phyloP scores from a whole-genome alignment of 2,888 invertebrate genomes.

The Drosophila falleni region DNA sequence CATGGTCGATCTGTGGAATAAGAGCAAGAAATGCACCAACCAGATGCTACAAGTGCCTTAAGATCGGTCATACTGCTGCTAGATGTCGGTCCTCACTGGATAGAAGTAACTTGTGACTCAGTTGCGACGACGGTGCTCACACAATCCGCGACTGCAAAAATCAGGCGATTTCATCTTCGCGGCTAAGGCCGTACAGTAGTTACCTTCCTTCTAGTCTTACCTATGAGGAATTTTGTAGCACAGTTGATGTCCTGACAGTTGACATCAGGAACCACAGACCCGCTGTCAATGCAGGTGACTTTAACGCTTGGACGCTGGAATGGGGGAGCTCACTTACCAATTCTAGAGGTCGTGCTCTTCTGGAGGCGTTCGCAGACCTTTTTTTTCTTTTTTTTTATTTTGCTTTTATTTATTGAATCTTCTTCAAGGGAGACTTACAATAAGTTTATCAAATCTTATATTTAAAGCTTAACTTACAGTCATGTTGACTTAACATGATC shows the following conservation, averaged over 20 bases:
- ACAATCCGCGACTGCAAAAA: not conserved
- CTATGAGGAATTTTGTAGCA: not conserved
- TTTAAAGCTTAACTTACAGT: no score
- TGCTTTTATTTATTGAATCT: no score
- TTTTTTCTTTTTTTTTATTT: no score
- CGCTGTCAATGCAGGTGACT: not conserved
- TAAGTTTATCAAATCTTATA: no score
- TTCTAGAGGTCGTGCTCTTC: not conserved
- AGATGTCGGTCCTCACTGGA: no score
- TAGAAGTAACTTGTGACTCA: not conserved
- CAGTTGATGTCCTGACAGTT: no score
- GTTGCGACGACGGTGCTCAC: not conserved
- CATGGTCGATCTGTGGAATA: no score
- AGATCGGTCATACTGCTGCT: not conserved
- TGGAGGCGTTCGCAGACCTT: no score
- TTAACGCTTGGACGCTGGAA: not conserved
- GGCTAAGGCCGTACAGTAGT: not conserved
- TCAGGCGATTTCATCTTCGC: not conserved
- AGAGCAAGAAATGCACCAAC: no score
- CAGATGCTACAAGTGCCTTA: no score
- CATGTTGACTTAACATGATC: no score
- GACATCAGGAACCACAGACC: not conserved
- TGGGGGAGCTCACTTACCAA: not conserved
- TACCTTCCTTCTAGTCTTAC: not conserved
- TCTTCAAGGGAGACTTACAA: no score